Base-by-base conservation (phyloP, 2,797 vertebrate species). In the Sebastes melanostomus region DNA sequence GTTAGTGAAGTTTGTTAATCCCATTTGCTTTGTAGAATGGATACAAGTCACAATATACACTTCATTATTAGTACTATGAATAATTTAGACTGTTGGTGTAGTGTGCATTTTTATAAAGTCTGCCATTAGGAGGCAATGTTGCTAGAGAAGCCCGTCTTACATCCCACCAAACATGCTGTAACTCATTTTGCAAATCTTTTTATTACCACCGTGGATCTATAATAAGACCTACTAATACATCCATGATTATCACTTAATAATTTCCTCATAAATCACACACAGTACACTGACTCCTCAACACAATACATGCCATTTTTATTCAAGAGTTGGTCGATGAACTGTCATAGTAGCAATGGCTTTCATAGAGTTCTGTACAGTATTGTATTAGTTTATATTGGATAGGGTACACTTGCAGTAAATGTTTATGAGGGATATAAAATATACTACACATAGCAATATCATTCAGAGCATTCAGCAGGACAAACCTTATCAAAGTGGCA, bases 381-480 rank as follows among this genome's bases (percentile, higher is more conserved):
- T 89, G 83, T 76, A 74, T 58, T 77, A 87, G 84, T 78, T 78
- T 85, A n/a, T 69, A 84, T 69, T 75, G 76, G 75, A 85, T 81
- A 81, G 83, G 86, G 75, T 86, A 86, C 75, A 91, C 72, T 92
- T 91, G 91, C 92, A 93, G 91, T 89, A 87, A 86, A 88, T 92
- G 83, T 90, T 83, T 90, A 91, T 89, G 84, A 90, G 89, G 92
- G 91, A 94, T 94, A 92, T 88, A 94, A 94, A 95, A 95, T 86
- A 91, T 90, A 93, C 84, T 90, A 89, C 93, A 92, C 84, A 91
- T 78, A 93, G 93, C 89, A 92, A 94, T 78, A 89, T 89, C 87
- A 90, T 91, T 94, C 89, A 88, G 89, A 95, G 96, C 95, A 96
- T 96, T 96, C 95, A 96, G 96, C 96, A 96, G 94, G 96, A 97